Base-by-base conservation (phyloP, 2,888 invertebrate species). In the Catonia carolina region DNA sequence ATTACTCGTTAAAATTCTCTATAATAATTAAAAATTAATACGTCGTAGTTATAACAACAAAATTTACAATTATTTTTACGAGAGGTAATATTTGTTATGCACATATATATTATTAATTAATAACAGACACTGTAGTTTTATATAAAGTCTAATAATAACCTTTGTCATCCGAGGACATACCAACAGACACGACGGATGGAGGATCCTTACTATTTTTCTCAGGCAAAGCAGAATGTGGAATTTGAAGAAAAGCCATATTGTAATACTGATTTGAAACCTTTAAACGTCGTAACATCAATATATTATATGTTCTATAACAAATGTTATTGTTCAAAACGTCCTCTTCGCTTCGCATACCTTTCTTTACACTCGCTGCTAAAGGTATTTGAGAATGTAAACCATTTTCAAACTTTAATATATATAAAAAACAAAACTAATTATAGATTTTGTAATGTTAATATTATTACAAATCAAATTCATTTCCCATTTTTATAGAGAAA, bases 191-290 rank as follows among this genome's bases (percentile, higher is more conserved):
- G 22, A 22, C 22, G 53, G 53, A 54, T 58, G 66, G 66, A 56
- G 66, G 66, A 57, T 66, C 66, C 62, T 66, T 66, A 50, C 64
- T 65, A 45, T 66, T 66, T 55, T 66, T 66, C 62, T 66, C 66
- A 48, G 66, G 66, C 47, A 64, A 60, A 37, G 65, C 66, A 54
- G 65, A 66, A 62, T 65, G 66, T 41, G 66, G 63, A 54, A 66
- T 62, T 53, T 65, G 65, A 39, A 66, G 59, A 36, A 66, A 64
- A 50, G 66, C 64, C 66, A 65, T 65, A 53, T 65, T 63, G 55
- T 61, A 61, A 45, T 60, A 58, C 53, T 60, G 63, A 33, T 60
- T 45, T 3, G 45, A 20, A 17, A 20, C 14, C 14, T 22, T 27
- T 22, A 45, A 27, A 2, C 45, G 23, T 22, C 27, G 27, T 33